Evolutionary conservation across 1,140 invertebrate genomes (phyloP).

Genomic region (Acyrthosiphon pisum): DNA sequence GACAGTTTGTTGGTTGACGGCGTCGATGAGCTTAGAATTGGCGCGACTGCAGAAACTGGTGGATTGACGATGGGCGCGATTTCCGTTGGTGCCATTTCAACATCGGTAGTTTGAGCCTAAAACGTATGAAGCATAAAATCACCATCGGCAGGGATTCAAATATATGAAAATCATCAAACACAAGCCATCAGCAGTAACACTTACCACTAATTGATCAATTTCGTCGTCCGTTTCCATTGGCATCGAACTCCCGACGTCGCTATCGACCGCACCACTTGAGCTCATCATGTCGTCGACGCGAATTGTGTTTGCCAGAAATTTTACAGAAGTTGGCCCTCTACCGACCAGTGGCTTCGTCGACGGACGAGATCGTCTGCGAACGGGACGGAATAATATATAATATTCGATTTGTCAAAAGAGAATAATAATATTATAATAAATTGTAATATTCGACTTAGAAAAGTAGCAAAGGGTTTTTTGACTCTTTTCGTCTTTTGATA

Average conservation of each 20-base stretch:
- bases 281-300: not conserved
- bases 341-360: no score
- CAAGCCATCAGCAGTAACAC: not conserved
- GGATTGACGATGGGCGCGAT: not conserved
- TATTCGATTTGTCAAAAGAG: no score
- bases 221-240: conserved; percentile 44
- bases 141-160: no score
- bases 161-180: not conserved
- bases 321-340: not conserved
- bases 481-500: no score
- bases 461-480: no score
- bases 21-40: not conserved
- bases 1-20: not conserved
- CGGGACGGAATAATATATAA: no score
- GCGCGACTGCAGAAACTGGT: not conserved
- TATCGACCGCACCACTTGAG: not conserved
- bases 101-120: not conserved
- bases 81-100: not conserved
- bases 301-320: not conserved
- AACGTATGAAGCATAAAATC: not conserved
- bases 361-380: no score
- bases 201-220: conserved; percentile 32
- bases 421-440: no score
- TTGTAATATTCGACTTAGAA: no score
- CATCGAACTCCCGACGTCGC: not conserved